Evolutionary conservation across 2,888 invertebrate species (phyloP).

Genomic region (Petrophora chlorosata): DNA sequence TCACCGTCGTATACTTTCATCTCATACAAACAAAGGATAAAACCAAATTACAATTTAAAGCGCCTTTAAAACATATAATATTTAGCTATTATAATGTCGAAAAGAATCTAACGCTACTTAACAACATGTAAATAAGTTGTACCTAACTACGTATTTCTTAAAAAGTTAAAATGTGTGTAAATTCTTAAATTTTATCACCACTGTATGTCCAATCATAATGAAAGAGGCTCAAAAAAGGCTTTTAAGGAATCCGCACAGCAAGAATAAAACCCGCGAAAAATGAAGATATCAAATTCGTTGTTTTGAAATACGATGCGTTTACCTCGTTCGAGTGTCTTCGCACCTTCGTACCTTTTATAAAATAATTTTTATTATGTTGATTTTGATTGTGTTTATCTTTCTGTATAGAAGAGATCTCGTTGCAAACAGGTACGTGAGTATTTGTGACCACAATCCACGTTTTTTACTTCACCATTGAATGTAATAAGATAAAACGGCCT

Average conservation of each 20-base stretch:
- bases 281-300: slow-evolving; percentile 70
- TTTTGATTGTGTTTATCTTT: slow-evolving; percentile 61
- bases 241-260: slow-evolving; percentile 35
- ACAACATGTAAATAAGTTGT: too few species aligned
- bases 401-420: slow-evolving; percentile 64
- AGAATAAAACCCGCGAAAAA: slow-evolving; percentile 62
- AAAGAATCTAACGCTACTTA: too few species aligned
- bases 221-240: slow-evolving; percentile 6
- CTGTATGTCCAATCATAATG: neutral
- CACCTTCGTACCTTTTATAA: slow-evolving; percentile 57
- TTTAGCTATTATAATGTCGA: too few species aligned
- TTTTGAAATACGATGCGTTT: slow-evolving; percentile 72
- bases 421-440: slow-evolving; percentile 66
- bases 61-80: too few species aligned
- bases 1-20: too few species aligned
- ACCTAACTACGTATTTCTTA: too few species aligned
- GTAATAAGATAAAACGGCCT: slow-evolving; percentile 49
- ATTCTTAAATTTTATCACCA: slow-evolving; percentile 3
- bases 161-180: too few species aligned
- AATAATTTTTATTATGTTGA: slow-evolving; percentile 63
- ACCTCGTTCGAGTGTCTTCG: slow-evolving; percentile 61
- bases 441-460: slow-evolving; percentile 59
- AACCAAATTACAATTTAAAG: too few species aligned
- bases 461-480: slow-evolving; percentile 49
- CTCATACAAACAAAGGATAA: too few species aligned